Base-by-base conservation (phyloP, 2,888 invertebrate genomes). In the Poecilobothrus nobilitatus region DNA sequence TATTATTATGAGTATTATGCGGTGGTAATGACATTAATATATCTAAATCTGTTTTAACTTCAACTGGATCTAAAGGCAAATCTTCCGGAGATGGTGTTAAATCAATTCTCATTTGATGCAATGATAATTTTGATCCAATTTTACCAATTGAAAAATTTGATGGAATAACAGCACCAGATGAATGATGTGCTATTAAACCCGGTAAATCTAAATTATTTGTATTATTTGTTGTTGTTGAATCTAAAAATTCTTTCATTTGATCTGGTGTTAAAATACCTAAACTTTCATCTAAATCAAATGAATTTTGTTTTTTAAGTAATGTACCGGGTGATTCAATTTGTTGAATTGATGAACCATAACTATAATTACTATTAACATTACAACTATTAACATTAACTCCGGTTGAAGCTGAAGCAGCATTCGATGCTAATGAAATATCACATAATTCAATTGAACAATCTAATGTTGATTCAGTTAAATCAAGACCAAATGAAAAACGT, bases 21-120 rank as follows among this genome's bases (percentile, higher is more conserved):
- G 67, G 70, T 15, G 64, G 71, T 67, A 73, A 84, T 81, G 70
- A 84, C 82, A 72, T 71, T 74, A 75, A 75, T 21, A 79, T 72
- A 5, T 77, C 74, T 68, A 85, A 84, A 77, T 87, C 87, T 8
- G 87, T 86, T 74, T 84, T 84, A 22, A 87, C 84, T 69, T 88
- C 89, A 12, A 88, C 87, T 21, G 89, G 89, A 78, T 93, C 93
- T 61, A 93, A 82, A 0, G 93, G 93, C 67, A 93, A 82, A 76
- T 93, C 93, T 82, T 93, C 93, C 0, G 92, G 90, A 1, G 92
- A 93, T 1, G 93, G 92, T 1, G 92, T 92, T 76, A 91, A 88
- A 78, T 92, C 92, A 76, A 90, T 86, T 71, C 89, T 79, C 73
- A 80, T 75, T 63, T 81, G 79, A 70, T 79, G 78, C n/a, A 76